A percentile compares a stretch with the other conserved stretches of the same genome.
Conservation (phyloP, 2,888 invertebrate species). For the Trisateles emortualis region DNA sequence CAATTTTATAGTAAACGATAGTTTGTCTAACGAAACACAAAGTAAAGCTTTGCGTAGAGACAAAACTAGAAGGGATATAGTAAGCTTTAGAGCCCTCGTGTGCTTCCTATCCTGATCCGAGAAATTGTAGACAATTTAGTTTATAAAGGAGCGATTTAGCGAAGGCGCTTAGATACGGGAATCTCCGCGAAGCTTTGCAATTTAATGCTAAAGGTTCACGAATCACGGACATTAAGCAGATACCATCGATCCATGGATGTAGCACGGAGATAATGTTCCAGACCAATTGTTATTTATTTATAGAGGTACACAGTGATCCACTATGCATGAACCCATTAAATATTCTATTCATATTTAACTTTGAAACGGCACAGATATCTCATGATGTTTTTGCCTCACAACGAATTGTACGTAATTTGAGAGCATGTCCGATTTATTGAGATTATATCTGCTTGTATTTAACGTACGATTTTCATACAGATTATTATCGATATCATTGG, state of each 20-base stretch:
- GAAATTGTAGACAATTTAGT: slow-evolving; percentile 66
- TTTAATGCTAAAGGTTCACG: slow-evolving; percentile 57
- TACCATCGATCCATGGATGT: slow-evolving; percentile 33
- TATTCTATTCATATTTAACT: slow-evolving; percentile 53
- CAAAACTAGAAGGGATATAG: slow-evolving; percentile 70
- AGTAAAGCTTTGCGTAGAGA: slow-evolving; percentile 81
- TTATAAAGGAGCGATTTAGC: slow-evolving; percentile 66
- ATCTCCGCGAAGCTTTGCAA: slow-evolving; percentile 74
- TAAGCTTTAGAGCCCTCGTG: slow-evolving; percentile 71
- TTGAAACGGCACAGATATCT: slow-evolving; percentile 48
- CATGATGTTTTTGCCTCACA: slow-evolving; percentile 46
- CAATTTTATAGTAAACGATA: slow-evolving; percentile 56
- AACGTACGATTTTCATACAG: slow-evolving; percentile 51
- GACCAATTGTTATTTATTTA: slow-evolving; percentile 39
- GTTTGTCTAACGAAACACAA: slow-evolving; percentile 50
- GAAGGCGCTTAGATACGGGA: slow-evolving; percentile 63
- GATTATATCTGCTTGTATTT: slow-evolving; percentile 61
- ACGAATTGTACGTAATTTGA: slow-evolving; percentile 45
- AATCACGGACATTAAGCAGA: slow-evolving; percentile 39
- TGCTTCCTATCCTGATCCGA: slow-evolving; percentile 65
- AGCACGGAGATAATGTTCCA: slow-evolving; percentile 27
- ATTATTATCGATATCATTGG: slow-evolving; percentile 57
- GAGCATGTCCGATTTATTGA: slow-evolving; percentile 58
- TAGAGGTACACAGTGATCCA: slow-evolving; percentile 41
- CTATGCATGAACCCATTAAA: slow-evolving; percentile 60